Base-by-base conservation (phyloP, 1,140 invertebrate genomes). In the Phymorhynchus buccinoides region DNA sequence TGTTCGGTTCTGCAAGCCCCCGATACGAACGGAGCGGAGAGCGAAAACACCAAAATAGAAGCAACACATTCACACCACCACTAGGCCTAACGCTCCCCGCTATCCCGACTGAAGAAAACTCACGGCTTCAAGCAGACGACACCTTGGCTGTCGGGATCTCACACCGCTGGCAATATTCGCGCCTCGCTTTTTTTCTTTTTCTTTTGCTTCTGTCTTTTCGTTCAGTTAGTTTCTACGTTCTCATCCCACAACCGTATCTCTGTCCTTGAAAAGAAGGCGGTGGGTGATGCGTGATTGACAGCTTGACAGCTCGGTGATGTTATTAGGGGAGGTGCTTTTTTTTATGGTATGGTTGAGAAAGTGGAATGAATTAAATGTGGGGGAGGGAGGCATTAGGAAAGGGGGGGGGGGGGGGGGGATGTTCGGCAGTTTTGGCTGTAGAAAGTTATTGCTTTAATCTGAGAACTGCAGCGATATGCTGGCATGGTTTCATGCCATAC, bases 101-200 rank as follows among this genome's bases (percentile, higher is more conserved):
- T n/a, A n/a, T n/a, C n/a, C n/a, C 22, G 81, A 71, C 81, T 42
- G 81, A 56, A 62, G 62, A 42, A n/a, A 56, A 44, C 32, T 35
- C 62, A 44, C 27, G 81, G 81, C 81, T n/a, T 71, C 62, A 83
- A 83, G 81, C 81, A 83, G 81, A 83, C 81, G 81, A 83, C 81
- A 83, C 81, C 80, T 44, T 66, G 41, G 81, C 81, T 83, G 81
- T 83, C 56, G 81, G 80, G 80, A 82, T 82, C 52, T 82, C 62
- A 42, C 39, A 35, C 81, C 44, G 81, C 81, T 83, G 81, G 80
- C 81, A 83, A 83, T 37, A 71, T 39, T 83, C 18, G 66, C 81
- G 62, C 66, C 37, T 62, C 81, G 80, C 52, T 35, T 75, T 75
- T n/a, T 14, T n/a, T n/a, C n/a, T n/a, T n/a, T n/a, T n/a, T n/a